Percentiles rank a stretch among this genome's conserved stretches.
phyloP scores from a whole-genome alignment of 2,113 vertebrate species.

The Gopherus flavomarginatus region DNA sequence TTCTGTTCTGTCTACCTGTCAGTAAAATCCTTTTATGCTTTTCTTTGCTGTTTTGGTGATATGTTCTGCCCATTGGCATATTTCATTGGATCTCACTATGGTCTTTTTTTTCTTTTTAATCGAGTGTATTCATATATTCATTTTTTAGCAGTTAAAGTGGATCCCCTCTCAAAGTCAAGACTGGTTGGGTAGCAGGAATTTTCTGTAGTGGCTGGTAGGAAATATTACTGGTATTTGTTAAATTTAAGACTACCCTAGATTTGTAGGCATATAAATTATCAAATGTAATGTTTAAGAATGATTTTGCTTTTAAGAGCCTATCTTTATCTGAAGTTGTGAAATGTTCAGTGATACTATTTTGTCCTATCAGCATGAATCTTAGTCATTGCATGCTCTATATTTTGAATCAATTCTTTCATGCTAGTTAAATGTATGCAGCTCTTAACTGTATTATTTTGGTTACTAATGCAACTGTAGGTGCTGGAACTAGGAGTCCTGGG shows the following conservation, averaged over 20 bases:
- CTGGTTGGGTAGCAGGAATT: not conserved
- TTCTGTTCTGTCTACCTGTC: not conserved
- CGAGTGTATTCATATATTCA: not conserved
- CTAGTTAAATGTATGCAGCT: not conserved
- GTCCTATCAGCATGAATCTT: not conserved
- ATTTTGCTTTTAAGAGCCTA: not conserved
- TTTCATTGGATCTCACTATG: not conserved
- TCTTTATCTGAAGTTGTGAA: not conserved
- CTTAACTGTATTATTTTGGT: not conserved
- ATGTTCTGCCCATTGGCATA: not conserved
- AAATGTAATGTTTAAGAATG: not conserved
- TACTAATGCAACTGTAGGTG: not conserved
- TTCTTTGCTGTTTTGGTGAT: not conserved
- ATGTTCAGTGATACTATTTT: rapidly evolving
- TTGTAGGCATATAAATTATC: not conserved
- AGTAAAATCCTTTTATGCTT: not conserved
- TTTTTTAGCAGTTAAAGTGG: not conserved
- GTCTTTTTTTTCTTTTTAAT: not conserved
- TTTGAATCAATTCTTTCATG: not conserved
- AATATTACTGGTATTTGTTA: not conserved
- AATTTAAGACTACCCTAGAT: not conserved
- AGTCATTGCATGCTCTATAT: not conserved
- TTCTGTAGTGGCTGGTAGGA: not conserved
- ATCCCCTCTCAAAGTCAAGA: not conserved
- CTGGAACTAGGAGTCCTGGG: too few relatives aligned